These are phyloP conservation scores for Atrina japonica DNA, from an alignment of 2,888 invertebrate genomes.

Conservation along the genomic window DNA sequence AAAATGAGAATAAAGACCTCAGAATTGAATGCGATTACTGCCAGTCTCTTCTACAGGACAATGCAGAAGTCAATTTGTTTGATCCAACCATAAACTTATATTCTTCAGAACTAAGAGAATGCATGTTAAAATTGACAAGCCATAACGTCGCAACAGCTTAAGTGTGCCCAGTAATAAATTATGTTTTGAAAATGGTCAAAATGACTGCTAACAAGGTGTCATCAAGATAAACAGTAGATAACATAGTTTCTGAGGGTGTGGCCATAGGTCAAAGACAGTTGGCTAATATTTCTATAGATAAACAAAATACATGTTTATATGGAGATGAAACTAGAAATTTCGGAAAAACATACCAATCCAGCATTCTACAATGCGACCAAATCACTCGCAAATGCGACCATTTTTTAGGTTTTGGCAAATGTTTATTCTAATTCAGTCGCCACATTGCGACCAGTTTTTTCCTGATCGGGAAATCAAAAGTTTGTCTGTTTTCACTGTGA, in stretches of 20 bases:
- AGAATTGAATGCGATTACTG: not conserved
- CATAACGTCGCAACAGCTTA: conserved; percentile 9
- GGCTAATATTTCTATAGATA: not conserved
- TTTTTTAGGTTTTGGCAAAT: too few species aligned
- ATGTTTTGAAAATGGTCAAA: conserved; percentile 13
- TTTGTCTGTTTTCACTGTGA: too few species aligned
- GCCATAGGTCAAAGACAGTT: conserved; percentile 14
- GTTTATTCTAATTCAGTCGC: too few species aligned
- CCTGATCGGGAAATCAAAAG: too few species aligned
- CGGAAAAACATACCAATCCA: conserved; percentile 32
- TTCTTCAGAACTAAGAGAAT: conserved; percentile 16
- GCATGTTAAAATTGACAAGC: conserved; percentile 12
- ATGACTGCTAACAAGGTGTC: conserved; percentile 11
- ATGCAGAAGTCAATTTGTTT: conserved; percentile 5
- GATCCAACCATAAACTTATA: conserved; percentile 15
- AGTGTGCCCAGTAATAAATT: conserved; percentile 20
- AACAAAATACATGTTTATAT: conserved; percentile 16
- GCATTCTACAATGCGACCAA: too few species aligned
- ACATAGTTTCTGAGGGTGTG: conserved; percentile 9
- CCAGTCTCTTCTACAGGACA: conserved; percentile 15
- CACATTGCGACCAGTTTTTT: too few species aligned
- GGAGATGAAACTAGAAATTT: conserved; percentile 38
- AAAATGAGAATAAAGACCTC: too few species aligned
- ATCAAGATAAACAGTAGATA: conserved; percentile 20
- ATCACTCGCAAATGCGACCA: too few species aligned